Evolutionary conservation across 92 coral and sea anemone species (phyloP).

Genomic region (Palythoa grandiflora): DNA sequence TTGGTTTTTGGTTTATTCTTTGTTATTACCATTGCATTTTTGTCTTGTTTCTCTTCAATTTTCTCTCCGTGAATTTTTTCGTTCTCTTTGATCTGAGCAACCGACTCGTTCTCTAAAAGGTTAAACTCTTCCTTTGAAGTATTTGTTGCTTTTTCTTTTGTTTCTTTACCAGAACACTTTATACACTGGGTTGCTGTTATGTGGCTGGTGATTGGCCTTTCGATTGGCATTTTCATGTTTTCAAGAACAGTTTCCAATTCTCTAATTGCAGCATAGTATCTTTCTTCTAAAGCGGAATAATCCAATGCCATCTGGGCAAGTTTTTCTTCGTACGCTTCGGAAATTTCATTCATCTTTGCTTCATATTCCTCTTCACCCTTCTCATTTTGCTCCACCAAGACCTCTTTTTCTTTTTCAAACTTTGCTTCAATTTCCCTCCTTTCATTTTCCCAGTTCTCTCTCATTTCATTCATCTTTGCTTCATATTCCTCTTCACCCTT

Average conservation of each 20-base stretch:
- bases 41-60: background rate
- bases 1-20: background rate
- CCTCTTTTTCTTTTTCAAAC: constrained; percentile 54
- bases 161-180: background rate
- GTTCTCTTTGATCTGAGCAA: too few species aligned
- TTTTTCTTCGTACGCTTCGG: constrained; percentile 61
- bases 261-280: constrained; percentile 52
- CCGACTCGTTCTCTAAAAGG: background rate
- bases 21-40: too few species aligned
- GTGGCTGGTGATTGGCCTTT: constrained; percentile 7
- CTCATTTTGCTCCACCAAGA: constrained; percentile 17
- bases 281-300: constrained; percentile 60
- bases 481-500: constrained; percentile 39
- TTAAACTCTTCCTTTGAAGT: background rate
- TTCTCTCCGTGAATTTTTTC: background rate
- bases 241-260: constrained; percentile 57
- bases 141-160: background rate
- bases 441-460: constrained; percentile 61
- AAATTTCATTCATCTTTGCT: constrained; percentile 49
- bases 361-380: constrained; percentile 56
- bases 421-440: constrained; percentile 6
- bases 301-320: constrained; percentile 67
- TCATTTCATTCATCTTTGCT: constrained; percentile 55
- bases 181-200: background rate
- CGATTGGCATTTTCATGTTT: constrained; percentile 60